Conservation (phyloP, 1,140 invertebrate species). For the Daktulosphaira vitifoliae region DNA sequence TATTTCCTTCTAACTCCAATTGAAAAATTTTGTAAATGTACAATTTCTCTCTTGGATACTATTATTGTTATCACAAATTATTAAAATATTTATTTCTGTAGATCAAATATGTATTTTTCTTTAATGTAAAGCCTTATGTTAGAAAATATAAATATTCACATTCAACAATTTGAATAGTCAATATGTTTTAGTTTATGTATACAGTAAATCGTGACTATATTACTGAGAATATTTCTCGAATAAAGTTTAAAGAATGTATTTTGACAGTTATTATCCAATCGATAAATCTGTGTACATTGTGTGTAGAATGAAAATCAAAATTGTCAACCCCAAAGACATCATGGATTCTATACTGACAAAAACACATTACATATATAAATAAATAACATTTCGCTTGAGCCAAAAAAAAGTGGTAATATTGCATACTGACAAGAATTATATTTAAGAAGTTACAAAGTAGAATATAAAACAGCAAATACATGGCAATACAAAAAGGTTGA, state of each 20-base stretch:
- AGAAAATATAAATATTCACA: no score
- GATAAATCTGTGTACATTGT: slow-evolving; percentile 6
- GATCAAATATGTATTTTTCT: no score
- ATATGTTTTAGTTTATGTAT: no score
- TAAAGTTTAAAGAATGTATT: background rate
- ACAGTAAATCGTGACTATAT: no score
- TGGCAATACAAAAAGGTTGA: slow-evolving; percentile 21
- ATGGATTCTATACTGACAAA: background rate
- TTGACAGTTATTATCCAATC: background rate
- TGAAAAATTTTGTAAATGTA: no score
- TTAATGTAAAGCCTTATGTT: no score
- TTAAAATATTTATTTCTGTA: no score
- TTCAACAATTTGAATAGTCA: no score
- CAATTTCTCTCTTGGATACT: no score
- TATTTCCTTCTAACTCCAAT: no score
- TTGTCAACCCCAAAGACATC: background rate
- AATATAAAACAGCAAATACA: slow-evolving; percentile 31
- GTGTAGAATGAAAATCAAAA: slow-evolving; percentile 9
- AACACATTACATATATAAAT: background rate
- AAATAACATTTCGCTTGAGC: slow-evolving; percentile 3
- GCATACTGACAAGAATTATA: background rate
- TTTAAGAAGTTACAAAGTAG: background rate
- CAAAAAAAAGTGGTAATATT: background rate
- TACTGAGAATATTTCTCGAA: no score
- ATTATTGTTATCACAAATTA: no score